Percentiles rank a stretch among this genome's conserved stretches.
Conservation (phyloP, 2,888 invertebrate species). For the Brachynemurus nebulosus region DNA sequence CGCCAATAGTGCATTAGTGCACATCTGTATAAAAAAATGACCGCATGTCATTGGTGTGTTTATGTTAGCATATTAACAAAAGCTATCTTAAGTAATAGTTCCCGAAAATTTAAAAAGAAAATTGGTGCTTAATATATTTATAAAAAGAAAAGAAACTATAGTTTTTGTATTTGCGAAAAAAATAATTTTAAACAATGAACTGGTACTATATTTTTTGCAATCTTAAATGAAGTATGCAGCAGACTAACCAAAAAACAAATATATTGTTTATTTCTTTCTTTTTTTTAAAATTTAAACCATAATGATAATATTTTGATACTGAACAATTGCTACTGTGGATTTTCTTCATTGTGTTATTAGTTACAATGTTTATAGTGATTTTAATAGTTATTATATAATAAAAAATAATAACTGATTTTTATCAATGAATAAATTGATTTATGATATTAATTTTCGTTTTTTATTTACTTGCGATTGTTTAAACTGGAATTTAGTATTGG, state of each 20-base stretch:
- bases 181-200: too few species aligned
- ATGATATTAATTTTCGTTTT: slow-evolving; percentile 2
- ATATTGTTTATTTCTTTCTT: not conserved
- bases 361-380: slow-evolving; percentile 10
- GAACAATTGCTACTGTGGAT: slow-evolving; percentile 8
- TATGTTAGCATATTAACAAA: too few species aligned
- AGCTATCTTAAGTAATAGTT: too few species aligned
- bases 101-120: too few species aligned
- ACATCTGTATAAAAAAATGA: too few species aligned
- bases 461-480: not conserved
- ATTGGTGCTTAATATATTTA: not conserved
- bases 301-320: not conserved
- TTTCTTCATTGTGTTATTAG: slow-evolving; percentile 10
- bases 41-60: too few species aligned
- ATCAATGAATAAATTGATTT: slow-evolving; percentile 9
- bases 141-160: not conserved
- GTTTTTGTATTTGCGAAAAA: too few species aligned
- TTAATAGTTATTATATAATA: slow-evolving; percentile 8
- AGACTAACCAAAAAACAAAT: not conserved
- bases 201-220: too few species aligned
- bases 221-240: too few species aligned
- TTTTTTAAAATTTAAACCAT: not conserved
- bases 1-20: too few species aligned
- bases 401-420: slow-evolving; percentile 8
- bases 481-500: too few species aligned